Base-by-base conservation (phyloP, 2,888 invertebrate genomes). In the Dugesia japonica region DNA sequence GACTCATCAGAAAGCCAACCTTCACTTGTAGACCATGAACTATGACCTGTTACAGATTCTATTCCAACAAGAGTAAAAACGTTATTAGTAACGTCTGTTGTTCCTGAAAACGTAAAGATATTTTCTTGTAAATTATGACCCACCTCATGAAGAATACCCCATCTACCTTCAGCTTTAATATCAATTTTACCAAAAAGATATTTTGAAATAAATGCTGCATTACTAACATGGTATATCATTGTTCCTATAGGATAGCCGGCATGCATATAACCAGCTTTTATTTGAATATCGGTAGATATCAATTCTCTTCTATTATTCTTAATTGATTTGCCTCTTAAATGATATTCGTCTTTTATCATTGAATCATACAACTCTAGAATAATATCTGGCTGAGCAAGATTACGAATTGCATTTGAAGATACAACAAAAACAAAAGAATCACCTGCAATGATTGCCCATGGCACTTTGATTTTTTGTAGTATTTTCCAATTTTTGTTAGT, bases 101-200 rank as follows among this genome's bases (percentile, higher is more conserved):
- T 80, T 7, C 80, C 80, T 0, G 77, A 75, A 38, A 80, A 81
- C 0, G 80, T 81, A 80, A 80, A 81, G 27, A 71, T 75, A 0
- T 23, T 26, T 33, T 75, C 42, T 78, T 81, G 80, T 78, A 81
- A 77, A 76, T 81, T 81, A 78, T 81, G 80, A 15, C 81, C 81
- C 0, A 81, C 71, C 76, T 81, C 81, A 73, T 81, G 81, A 76
- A 79, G 81, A 23, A 79, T 28, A 0, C 81, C 81, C 81, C 81
- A 81, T 13, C 71, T 75, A 15, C 80, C 81, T 9, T 77, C 71
- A 20, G n/a, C 23, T 56, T 56, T 56, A 4, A 56, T 56, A n/a
- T 56, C 23, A 20, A 23, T 20, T 23, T 56, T 56, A 23, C 23
- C 56, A n/a, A 56, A 56, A 7, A 56, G 23, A 56, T 56, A 56